Evolutionary conservation across 1,140 invertebrate genomes (phyloP), one percentile per base, ranked within the genome.

Genomic region (Drosophila bocki): DNA sequence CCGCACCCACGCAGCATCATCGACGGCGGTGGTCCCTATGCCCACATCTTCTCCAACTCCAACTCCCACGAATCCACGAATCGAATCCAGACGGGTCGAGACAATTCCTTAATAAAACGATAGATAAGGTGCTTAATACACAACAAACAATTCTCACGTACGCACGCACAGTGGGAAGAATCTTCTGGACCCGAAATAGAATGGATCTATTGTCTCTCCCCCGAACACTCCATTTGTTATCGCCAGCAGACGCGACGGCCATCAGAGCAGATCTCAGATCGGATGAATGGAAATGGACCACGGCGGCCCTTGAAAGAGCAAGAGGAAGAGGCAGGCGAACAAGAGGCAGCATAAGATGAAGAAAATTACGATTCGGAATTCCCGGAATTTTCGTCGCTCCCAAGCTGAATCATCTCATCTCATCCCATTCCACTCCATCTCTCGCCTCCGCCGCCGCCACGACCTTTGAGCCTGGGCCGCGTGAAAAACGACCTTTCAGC

Each of bases 401-500:
- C 68, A 50, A 74, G 84, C 84, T 88, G 84, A 88, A 90, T 88
- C 84, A 88, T 90, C 84, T 80, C 72, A 37, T 54, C 51, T 37
- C 51, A 39, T 56, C 48, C 48, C 48, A 32, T 29, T 32, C 19
- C 35, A 35, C 22, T 54, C 53, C 33, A 39, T 54, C 53, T 54
- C 45, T 51, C 37, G 11, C 45, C 61, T 50, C 71, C 80, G 75
- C 85, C 64, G 60, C 53, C 65, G 39, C 76, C 83, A 75, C 84
- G 85, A 90, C 85, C 85, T 88, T 88, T 88, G 81, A 85, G 78
- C 75, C 58, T 53, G 65, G 75, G 41, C 78, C 81, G 85, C 82
- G 85, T 91, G 85, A 88, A 88, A 90, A 88, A 90, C 85, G 85
- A 88, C 85, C 85, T 88, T 90, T 88, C 85, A 82, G 56, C 81